phyloP scores from a whole-genome alignment of 2,888 invertebrate species.

The Oxycera nigricornis region DNA sequence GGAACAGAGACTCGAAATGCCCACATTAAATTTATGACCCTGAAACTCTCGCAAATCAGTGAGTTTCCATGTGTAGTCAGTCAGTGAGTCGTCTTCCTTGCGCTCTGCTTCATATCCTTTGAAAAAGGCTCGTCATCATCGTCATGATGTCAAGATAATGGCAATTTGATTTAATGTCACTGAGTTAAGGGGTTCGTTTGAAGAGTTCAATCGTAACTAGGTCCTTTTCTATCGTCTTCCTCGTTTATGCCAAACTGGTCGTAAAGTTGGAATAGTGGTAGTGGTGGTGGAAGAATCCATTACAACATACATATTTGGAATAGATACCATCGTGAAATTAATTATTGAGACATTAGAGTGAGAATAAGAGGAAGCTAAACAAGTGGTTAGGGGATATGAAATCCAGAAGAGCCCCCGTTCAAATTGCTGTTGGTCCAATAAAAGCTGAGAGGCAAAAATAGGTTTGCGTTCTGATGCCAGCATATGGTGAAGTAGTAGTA shows the following conservation, averaged over 20 bases:
- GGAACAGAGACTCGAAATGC: no score
- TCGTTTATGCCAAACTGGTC: neutral
- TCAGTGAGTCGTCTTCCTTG: no score
- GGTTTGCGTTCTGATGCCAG: neutral
- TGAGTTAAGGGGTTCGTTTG: conserved; percentile 9
- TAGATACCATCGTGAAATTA: conserved; percentile 24
- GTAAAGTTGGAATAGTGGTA: neutral
- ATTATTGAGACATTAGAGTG: conserved; percentile 11
- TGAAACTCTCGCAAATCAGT: no score
- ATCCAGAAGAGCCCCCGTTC: neutral
- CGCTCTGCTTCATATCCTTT: no score
- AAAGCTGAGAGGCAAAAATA: neutral
- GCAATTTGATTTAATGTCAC: neutral
- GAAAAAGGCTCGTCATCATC: no score
- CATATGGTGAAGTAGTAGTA: neutral
- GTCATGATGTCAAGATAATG: conserved; percentile 8
- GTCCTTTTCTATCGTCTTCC: neutral
- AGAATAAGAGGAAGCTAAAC: neutral
- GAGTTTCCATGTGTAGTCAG: no score
- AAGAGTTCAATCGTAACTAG: neutral
- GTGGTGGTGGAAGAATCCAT: neutral
- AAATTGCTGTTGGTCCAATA: neutral
- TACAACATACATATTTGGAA: neutral
- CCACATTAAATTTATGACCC: no score
- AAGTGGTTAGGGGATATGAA: neutral